Base-by-base conservation (phyloP, 92 coral and sea anemone species). In the Parazoanthus darwini region DNA sequence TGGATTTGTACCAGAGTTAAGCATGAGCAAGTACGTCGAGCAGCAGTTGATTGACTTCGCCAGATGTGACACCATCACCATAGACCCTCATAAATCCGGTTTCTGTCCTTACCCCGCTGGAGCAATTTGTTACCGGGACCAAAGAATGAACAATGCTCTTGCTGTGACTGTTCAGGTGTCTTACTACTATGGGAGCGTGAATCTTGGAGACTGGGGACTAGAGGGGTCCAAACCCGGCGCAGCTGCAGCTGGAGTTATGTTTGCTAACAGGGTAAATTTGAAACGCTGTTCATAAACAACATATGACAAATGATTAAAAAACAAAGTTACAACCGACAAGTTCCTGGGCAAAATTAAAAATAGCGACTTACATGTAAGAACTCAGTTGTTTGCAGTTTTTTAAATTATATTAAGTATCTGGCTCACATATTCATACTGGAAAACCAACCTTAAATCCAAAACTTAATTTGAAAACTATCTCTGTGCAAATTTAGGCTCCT, bases 171-270 rank as follows among this genome's bases (percentile, higher is more conserved):
- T 79, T 8, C 77, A 73, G n/a, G 92, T 90, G 87, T 82, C 83
- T 22, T 90, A 90, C 26, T 93, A 91, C 74, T 91, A 93, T 76
- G 87, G 93, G 38, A 93, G 92, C 23, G 80, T 82, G 36, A 91
- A 92, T 33, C 90, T 90, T 18, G 92, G 92, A 8, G 90, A 90
- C 73, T 78, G 88, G 68, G 93, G 95, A 4, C 67, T 93, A 33
- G 95, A 93, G 80, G 95, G 95, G 15, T 91, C 95, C 23, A 93
- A 93, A 79, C 95, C 95, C 7, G 95, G 95, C 15, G 95, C 95
- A 4, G 95, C 95, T 3, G 95, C 93, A 0, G 93, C 95, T 39
- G 90, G 90, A 10, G 95, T 93, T 1, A 77, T 91, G 78, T 81
- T 93, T 26, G 93, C 93, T 13, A 90, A 93, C 86, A 85, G 93